Percentiles rank a stretch among this genome's conserved stretches.
These are phyloP conservation scores for Benthosema pterotum DNA, from an alignment of 2,797 vertebrate genomes.

Conservation along the genomic window DNA sequence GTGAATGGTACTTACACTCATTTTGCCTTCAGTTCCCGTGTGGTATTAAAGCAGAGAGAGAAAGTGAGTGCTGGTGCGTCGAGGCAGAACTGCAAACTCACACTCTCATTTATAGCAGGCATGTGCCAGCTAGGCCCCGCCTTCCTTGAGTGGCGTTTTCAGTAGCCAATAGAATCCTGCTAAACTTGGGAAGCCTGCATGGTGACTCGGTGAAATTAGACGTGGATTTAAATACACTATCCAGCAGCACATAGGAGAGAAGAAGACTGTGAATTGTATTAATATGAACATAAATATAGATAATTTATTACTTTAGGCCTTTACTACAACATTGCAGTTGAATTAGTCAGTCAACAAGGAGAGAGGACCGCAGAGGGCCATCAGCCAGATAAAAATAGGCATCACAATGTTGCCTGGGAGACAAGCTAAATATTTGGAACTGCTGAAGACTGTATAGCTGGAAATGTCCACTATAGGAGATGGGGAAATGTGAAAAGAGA, in stretches of 20 bases:
- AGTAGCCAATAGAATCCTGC: conserved; percentile 34
- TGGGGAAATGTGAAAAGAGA: too few species aligned
- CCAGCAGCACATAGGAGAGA: conserved; percentile 17
- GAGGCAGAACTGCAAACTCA: conserved; percentile 21
- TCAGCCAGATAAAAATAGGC: conserved; percentile 58
- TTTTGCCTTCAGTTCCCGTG: conserved; percentile 51
- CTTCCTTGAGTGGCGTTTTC: conserved; percentile 42
- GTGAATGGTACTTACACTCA: conserved; percentile 57
- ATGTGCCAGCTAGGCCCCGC: conserved; percentile 44
- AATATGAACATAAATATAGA: conserved; percentile 12
- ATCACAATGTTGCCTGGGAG: conserved; percentile 64
- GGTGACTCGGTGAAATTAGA: conserved; percentile 18
- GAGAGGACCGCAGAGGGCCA: conserved; percentile 7
- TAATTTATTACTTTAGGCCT: conserved; percentile 21
- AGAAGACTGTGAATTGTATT: conserved; percentile 8
- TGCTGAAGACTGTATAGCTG: conserved; percentile 38
- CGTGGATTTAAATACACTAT: conserved; percentile 24
- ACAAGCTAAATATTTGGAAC: conserved; percentile 70
- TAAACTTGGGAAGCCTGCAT: not conserved
- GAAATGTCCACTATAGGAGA: not conserved
- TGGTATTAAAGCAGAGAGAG: not conserved
- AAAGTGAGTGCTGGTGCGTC: conserved; percentile 5
- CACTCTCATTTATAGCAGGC: conserved; percentile 38
- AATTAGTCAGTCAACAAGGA: conserved; percentile 28
- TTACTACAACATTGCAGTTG: conserved; percentile 30